Evolutionary conservation across 2,888 invertebrate species (phyloP).

Genomic region (Troides aeacus): DNA sequence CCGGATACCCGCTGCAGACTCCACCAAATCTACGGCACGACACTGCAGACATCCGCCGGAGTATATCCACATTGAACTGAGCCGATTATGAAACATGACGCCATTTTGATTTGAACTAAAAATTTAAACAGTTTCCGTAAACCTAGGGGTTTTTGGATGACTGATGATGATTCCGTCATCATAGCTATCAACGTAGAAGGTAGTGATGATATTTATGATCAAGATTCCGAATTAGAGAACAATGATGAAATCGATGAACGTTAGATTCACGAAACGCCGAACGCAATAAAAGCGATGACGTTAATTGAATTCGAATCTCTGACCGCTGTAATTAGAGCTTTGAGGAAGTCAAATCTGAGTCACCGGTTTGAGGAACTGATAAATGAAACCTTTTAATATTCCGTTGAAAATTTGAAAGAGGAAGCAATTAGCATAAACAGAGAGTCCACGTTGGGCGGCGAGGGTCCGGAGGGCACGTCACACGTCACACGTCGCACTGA

Average conservation of each 20-base stretch:
- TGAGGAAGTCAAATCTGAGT: conserved; percentile 16
- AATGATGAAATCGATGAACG: no score
- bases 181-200: no score
- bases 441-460: conserved; percentile 42
- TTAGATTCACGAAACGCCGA: no score
- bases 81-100: no score
- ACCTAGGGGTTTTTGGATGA: no score
- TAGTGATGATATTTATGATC: no score
- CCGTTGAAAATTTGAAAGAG: conserved; percentile 30
- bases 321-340: conserved; percentile 11
- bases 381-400: conserved; percentile 27
- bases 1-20: conserved; percentile 14
- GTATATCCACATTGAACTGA: background rate
- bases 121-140: no score
- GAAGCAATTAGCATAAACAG: conserved; percentile 37
- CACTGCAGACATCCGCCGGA: background rate
- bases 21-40: conserved; percentile 3
- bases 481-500: conserved; percentile 51
- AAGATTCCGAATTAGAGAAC: no score
- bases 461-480: conserved; percentile 36
- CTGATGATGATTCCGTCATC: no score
- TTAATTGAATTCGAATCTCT: conserved; percentile 20
- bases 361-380: conserved; percentile 13
- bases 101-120: no score
- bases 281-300: background rate